Percentiles rank a stretch among this genome's conserved stretches.
These are phyloP conservation scores for Tangara arthus DNA, from an alignment of 2,797 vertebrate species.

Conservation along the genomic window DNA sequence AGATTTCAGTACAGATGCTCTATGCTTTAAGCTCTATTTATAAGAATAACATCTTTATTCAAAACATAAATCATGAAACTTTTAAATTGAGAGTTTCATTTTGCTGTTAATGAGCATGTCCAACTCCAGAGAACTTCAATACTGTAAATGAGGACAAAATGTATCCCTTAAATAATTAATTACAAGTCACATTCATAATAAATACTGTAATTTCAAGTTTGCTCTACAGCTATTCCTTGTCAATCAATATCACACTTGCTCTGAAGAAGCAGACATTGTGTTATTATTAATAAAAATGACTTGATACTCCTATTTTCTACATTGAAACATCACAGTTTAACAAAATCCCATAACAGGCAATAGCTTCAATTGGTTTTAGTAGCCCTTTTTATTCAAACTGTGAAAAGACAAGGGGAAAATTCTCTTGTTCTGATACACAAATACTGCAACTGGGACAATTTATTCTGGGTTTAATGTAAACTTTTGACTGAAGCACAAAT, in stretches of 20 bases:
- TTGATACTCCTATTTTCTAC: conserved; percentile 5
- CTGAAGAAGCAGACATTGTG: not conserved
- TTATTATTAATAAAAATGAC: not conserved
- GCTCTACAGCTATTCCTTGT: conserved; percentile 22
- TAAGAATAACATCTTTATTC: not conserved
- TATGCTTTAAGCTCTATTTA: not conserved
- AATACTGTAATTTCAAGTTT: conserved; percentile 44
- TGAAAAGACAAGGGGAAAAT: not conserved
- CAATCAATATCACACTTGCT: conserved; percentile 16
- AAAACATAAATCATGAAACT: not conserved
- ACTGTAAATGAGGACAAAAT: conserved; percentile 3
- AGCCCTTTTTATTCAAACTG: not conserved
- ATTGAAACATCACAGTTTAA: conserved; percentile 4
- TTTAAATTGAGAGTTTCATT: not conserved
- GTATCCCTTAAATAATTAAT: conserved; percentile 33
- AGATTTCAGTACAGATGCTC: not conserved
- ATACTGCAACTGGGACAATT: not conserved
- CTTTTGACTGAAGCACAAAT: not conserved
- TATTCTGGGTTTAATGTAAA: conserved; percentile 1
- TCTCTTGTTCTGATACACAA: not conserved
- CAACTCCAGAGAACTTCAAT: conserved; percentile 9
- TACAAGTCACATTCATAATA: conserved; percentile 28
- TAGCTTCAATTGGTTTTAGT: not conserved
- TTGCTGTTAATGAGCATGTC: not conserved
- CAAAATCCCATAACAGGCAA: not conserved